These are phyloP conservation scores for Lepetodrilus schrolli DNA, from an alignment of 2,888 invertebrate species.

Conservation along the genomic window DNA sequence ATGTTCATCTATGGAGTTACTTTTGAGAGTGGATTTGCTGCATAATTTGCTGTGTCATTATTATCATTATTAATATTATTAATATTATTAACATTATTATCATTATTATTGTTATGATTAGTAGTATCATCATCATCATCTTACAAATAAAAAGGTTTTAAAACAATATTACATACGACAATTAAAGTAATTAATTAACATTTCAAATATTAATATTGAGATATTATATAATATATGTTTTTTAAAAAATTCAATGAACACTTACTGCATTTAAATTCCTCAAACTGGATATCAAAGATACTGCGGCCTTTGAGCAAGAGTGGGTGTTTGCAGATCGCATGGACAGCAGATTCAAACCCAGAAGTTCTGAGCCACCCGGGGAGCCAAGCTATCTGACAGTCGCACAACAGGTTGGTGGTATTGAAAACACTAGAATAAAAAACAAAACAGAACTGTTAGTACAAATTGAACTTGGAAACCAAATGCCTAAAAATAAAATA, in stretches of 20 bases:
- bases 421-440: slow-evolving; percentile 78
- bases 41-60: no score
- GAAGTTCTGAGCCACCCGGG: slow-evolving; percentile 82
- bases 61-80: no score
- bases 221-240: not conserved
- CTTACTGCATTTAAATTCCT: slow-evolving; percentile 77
- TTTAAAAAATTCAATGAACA: slow-evolving; percentile 33
- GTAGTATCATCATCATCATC: no score
- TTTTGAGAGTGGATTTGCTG: no score
- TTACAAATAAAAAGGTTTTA: no score
- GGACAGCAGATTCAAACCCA: slow-evolving; percentile 79
- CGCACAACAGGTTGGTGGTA: slow-evolving; percentile 87
- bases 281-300: slow-evolving; percentile 80
- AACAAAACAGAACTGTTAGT: not conserved
- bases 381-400: slow-evolving; percentile 91
- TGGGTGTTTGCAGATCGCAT: slow-evolving; percentile 88
- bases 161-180: no score
- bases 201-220: not conserved
- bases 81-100: no score
- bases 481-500: not conserved
- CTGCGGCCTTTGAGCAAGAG: slow-evolving; percentile 83
- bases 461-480: not conserved
- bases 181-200: not conserved
- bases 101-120: no score
- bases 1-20: no score